phyloP scores from a whole-genome alignment of 2,888 invertebrate genomes.

The Dasysyrphus albostriatus region DNA sequence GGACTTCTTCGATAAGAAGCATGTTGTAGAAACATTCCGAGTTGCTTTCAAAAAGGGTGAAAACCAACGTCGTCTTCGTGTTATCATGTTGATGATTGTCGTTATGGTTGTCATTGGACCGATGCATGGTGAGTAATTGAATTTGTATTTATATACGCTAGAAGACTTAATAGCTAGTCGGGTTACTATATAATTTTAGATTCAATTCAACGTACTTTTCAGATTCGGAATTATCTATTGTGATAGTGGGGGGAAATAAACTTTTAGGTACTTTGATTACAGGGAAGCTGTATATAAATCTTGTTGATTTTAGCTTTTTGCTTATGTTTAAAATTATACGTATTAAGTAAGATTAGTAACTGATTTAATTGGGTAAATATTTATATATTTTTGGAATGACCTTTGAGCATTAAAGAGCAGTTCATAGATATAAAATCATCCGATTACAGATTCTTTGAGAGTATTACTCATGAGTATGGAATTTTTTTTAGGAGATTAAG shows the following conservation, averaged over 20 bases:
- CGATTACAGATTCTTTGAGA: too few species aligned
- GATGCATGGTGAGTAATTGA: constrained; percentile 88
- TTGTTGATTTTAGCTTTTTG: too few species aligned
- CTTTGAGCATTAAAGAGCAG: too few species aligned
- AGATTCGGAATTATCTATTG: not conserved
- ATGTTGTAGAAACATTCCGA: constrained; percentile 90
- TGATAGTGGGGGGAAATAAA: not conserved
- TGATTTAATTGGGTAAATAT: too few species aligned
- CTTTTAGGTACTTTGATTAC: not conserved
- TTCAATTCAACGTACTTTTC: not conserved
- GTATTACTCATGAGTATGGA: too few species aligned
- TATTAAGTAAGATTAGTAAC: too few species aligned
- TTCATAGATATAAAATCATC: too few species aligned
- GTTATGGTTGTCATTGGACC: constrained; percentile 94
- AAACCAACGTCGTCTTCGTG: constrained; percentile 89
- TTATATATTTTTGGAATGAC: too few species aligned
- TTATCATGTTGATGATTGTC: constrained; percentile 91
- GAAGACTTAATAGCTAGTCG: not conserved
- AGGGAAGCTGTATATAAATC: not conserved
- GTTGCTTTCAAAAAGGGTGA: constrained; percentile 92
- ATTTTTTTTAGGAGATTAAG: too few species aligned
- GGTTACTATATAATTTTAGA: not conserved
- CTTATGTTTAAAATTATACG: too few species aligned
- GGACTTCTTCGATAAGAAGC: constrained; percentile 91
- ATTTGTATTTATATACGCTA: not conserved